Evolutionary conservation across 2,797 vertebrate species (phyloP).

Genomic region (Streptopelia turtur): DNA sequence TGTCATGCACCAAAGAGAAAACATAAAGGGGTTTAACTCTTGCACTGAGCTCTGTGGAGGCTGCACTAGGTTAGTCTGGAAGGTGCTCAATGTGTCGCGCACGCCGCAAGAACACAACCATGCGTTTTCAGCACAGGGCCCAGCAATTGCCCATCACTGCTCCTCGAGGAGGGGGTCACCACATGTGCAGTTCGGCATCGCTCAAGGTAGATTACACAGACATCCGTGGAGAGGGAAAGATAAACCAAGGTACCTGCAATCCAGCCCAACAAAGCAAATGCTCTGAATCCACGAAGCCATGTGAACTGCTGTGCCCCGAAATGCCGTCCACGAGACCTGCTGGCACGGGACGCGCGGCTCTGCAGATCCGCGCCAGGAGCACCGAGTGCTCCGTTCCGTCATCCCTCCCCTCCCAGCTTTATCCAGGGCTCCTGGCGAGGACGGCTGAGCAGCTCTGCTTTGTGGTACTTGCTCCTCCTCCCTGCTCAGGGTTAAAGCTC

Average conservation of each 20-base stretch:
- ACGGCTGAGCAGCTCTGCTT: not conserved
- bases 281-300: not conserved
- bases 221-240: fast-evolving
- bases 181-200: too few species aligned
- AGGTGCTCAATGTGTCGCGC: not conserved
- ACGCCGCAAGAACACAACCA: fast-evolving
- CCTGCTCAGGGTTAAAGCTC: not conserved
- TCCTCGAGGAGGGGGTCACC: not conserved
- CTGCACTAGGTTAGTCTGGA: not conserved
- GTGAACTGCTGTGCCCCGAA: not conserved
- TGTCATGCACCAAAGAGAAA: not conserved
- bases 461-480: not conserved
- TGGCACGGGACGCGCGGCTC: fast-evolving
- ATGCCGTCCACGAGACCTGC: not conserved
- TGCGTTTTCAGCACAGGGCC: not conserved
- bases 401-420: not conserved
- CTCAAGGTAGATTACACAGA: fast-evolving
- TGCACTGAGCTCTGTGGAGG: not conserved
- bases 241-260: not conserved
- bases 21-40: not conserved
- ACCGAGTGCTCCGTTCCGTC: not conserved
- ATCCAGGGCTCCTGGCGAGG: not conserved
- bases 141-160: fast-evolving
- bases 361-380: fast-evolving
- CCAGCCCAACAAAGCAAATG: not conserved